Base-by-base conservation (phyloP, 2,888 invertebrate genomes). In the Orthonychiurus folsomi region DNA sequence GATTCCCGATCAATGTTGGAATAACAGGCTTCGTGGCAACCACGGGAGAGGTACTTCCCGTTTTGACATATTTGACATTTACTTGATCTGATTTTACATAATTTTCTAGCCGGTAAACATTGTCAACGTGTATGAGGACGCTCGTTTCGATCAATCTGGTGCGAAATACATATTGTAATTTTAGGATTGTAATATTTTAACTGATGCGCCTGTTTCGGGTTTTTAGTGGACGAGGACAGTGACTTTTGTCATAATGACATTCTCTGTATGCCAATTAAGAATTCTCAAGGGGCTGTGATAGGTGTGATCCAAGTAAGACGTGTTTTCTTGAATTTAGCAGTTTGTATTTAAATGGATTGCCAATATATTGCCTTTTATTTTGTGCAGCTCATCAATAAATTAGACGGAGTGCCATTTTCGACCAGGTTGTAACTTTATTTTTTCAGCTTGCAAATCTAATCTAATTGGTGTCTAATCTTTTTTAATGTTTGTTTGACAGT, bases 241-340 rank as follows among this genome's bases (percentile, higher is more conserved):
- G 84, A 84, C 65, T 95, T 93, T 80, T 85, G 84, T 74, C 94
- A 94, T 80, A 86, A 86, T 76, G 89, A 88, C 68, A 89, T 95
- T 72, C 83, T 95, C 28, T 94, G 94, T 77, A 93, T 94, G 93
- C 91, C 94, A 60, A 93, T 95, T 75, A 93, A 92, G 79, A 94
- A 93, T 79, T 91, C 93, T 1, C 84, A 87, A 69, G 88, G 89
- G 60, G 86, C 89, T 76, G 93, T 94, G 72, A 90, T 95, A 75
- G 94, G 94, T 61, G 93, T 95, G 59, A 92, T 92, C 76, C 86
- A 87, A 79, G 83, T 83, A 75, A 76, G 59, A 59, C 18, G 20
- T 25, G 9, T 23, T n/a, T 59, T 50, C 9, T 2, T 27, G 37
- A n/a, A 53, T 54, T 25, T n/a, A n/a, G n/a, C n/a, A n/a, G 50